phyloP scores from a whole-genome alignment of 2,797 vertebrate species.

The Tenualosa ilisha region DNA sequence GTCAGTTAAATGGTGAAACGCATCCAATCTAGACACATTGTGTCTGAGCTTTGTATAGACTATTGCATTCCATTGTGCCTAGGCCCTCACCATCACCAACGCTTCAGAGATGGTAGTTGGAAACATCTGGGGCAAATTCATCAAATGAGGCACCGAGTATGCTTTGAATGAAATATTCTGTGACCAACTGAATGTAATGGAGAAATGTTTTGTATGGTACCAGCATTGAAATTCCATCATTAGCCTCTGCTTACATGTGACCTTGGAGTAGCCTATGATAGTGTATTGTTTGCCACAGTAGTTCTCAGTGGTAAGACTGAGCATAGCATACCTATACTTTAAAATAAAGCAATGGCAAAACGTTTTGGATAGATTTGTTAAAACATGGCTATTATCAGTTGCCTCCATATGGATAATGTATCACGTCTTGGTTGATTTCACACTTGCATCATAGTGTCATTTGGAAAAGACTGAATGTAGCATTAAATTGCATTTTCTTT shows the following conservation, averaged over 20 bases:
- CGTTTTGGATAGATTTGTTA: background rate
- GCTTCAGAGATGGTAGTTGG: slow-evolving; percentile 5
- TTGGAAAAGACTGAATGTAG: slow-evolving; percentile 69
- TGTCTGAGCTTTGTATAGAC: slow-evolving; percentile 5
- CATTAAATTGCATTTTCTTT: slow-evolving; percentile 85
- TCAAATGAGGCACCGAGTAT: background rate
- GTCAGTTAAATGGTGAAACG: background rate
- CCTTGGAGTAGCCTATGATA: background rate
- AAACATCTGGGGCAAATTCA: slow-evolving; percentile 5
- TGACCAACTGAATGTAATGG: background rate
- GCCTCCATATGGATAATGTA: slow-evolving; percentile 4
- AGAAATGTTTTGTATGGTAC: slow-evolving; percentile 9
- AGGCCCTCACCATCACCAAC: slow-evolving; percentile 13
- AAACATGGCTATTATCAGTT: background rate
- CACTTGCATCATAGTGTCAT: slow-evolving; percentile 40
- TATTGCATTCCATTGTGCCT: slow-evolving; percentile 15
- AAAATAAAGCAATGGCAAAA: slow-evolving; percentile 40
- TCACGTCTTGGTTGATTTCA: slow-evolving; percentile 5
- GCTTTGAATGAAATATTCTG: slow-evolving; percentile 16
- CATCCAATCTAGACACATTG: slow-evolving; percentile 6
- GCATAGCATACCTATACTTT: slow-evolving; percentile 49
- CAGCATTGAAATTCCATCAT: background rate
- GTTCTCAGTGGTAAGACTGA: background rate
- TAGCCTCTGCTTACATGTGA: background rate
- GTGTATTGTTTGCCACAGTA: background rate